Base-by-base conservation (phyloP, 2,797 vertebrate genomes). In the Lophotriccus pileatus region DNA sequence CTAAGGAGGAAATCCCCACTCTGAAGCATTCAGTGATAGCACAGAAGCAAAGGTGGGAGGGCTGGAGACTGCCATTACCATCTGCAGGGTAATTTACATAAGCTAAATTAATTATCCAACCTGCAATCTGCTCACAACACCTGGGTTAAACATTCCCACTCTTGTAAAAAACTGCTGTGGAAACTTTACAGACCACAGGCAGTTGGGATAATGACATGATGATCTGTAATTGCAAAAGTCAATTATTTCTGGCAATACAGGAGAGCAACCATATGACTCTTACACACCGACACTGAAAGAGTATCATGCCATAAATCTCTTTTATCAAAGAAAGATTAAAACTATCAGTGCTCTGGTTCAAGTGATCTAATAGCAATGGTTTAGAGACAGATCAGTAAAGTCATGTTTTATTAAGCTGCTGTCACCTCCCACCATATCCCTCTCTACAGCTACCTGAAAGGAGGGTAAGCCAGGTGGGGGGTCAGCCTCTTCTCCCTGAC, bases 81-180 rank as follows among this genome's bases (percentile, higher is more conserved):
- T 93, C 91, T 96, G 82, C 32, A 94, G 74, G 79, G 44, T 85
- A 70, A 96, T 96, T 95, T 95, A 77, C 83, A 97, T 80, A 72
- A 88, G 30, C 55, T 92, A 86, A 93, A 97, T 92, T 93, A 95
- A 96, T 88, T 88, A 92, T 79, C 91, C 89, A 92, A 27, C 82
- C 69, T 3, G 3, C 92, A 97, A 94, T 95, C 93, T 96, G 95
- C 91, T 95, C 93, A 52, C 87, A 95, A 76, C 95, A 96, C 95
- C 91, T 93, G 93, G 84, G 82, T 94, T 92, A 73, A 96, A 66
- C 90, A 84, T 1, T 6, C 0, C 43, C 81, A 81, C 73, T 91
- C 94, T 70, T 50, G 62, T 69, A 36, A 75, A 95, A 92, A 94
- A 85, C 34, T 36, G 50, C 76, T 72, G 80, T 2, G 11, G 85